Evolutionary conservation across 1,140 invertebrate species (phyloP), one percentile per base, ranked within the genome.

Genomic region (Cydia pomonella): DNA sequence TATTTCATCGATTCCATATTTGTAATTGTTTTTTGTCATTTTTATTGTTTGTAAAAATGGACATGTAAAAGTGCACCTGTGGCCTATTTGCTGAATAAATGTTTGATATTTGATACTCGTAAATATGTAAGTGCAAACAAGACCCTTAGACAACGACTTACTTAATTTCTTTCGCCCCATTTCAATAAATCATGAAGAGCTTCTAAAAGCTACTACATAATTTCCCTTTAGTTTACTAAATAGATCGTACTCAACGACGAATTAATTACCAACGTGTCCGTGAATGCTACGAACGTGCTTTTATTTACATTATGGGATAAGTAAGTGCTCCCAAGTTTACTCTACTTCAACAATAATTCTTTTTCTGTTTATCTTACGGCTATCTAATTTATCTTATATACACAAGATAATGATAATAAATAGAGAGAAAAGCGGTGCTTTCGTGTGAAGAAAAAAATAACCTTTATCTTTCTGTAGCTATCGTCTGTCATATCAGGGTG

Each of bases 351-450:
- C 88, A 86, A 89, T 89, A 90, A 84, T 90, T 92, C 84, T 91
- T 86, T 76, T 76, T 89, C 84, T 90, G 88, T 91, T 90, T 91
- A 92, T 82, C 80, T 78, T 83, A 87, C 62, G 74, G 81, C 84
- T 85, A 88, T 89, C 85, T 88, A 88, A 88, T 80, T 80, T 73
- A 77, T 76, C 80, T 84, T 86, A 86, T 88, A 87, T 90, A 92
- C 81, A 89, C 86, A 86, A 87, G 87, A 88, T 90, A 85, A 90
- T 88, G 90, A 87, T 89, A 88, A 91, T 87, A 89, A 85, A 80
- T 86, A 86, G 86, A 90, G 87, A 89, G 79, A 82, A 81, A 73
- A 82, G 88, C 89, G 89, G 87, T 81, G 80, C 82, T 87, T 89
- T 89, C 89, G 89, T 87, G 87, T 84, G 83, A 81, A 84, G 81